phyloP scores from a whole-genome alignment of 2,797 vertebrate species.

The Spinus olivaceus region DNA sequence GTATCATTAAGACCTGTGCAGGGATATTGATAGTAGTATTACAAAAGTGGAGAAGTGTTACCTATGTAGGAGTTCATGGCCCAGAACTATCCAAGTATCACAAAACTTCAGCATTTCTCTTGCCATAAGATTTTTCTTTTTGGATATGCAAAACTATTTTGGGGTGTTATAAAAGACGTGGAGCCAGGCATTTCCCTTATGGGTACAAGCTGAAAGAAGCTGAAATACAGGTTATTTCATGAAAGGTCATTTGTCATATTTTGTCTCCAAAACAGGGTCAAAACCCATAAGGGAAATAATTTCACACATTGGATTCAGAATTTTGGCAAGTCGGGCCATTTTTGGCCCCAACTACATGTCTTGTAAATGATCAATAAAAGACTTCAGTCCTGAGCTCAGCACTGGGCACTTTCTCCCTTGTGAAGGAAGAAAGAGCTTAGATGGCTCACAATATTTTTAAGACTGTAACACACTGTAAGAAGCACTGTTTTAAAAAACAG shows the following conservation, averaged over 20 bases:
- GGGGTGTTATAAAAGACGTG: background rate
- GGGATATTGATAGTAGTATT: background rate
- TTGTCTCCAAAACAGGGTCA: conserved; percentile 2
- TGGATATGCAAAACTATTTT: conserved; percentile 15
- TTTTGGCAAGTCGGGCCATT: background rate
- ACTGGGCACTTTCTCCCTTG: background rate
- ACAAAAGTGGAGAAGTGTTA: background rate
- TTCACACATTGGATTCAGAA: background rate
- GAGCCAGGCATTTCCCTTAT: background rate
- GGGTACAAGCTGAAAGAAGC: background rate
- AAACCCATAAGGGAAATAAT: conserved; percentile 8
- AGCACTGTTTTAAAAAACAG: background rate
- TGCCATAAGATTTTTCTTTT: background rate
- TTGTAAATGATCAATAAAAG: background rate
- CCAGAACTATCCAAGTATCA: background rate
- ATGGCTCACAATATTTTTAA: background rate
- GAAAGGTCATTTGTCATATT: conserved; percentile 31
- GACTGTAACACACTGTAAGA: background rate
- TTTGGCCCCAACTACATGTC: background rate
- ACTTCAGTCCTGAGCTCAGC: background rate
- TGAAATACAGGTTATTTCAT: conserved; percentile 10
- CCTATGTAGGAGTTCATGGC: background rate
- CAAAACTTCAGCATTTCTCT: background rate
- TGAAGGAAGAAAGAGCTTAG: background rate
- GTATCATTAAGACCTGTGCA: background rate